Evolutionary conservation across 2,888 invertebrate species (phyloP), one percentile per base, ranked within the genome.

Genomic region (Catocala fraxini): DNA sequence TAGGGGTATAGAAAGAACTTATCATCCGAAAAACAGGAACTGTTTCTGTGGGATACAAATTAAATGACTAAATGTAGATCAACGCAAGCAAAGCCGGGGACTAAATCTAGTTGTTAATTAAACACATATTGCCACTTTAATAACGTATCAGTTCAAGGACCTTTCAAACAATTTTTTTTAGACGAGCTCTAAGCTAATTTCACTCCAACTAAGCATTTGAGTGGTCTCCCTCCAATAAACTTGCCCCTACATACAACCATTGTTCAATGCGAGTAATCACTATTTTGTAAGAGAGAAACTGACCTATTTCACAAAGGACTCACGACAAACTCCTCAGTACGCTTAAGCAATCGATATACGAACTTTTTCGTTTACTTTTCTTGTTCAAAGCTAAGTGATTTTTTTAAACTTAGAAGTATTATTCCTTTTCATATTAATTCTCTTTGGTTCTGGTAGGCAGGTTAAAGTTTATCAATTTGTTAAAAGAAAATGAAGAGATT

Each of bases 311-410:
- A 51, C 62, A 7, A 58, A 65, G 68, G 59, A 66, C 25, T 25
- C 25, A 25, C 70, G 59, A 67, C 48, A 66, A 76, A 63, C 62
- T 65, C 52, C 34, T 56, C 49, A 56, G 48, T 43, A 52, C 59
- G 65, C 71, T 71, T 66, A 71, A 71, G 68, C 65, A 76, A 75
- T 76, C 76, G 70, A 76, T 76, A 73, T 59, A 75, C 56, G 61
- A 70, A 70, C 51, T 65, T 80, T 77, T 75, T 70, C 70, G 46
- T 63, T 74, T 76, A 66, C 63, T 69, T 79, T 62, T 74, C 72
- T 63, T 76, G 71, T 67, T 51, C 59, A 52, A 65, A 65, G 63
- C 49, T 65, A 77, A 77, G 70, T 76, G 63, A 71, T 76, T 79
- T 70, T 65, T 70, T 69, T 65, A 63, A 76, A 73, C 73, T 68